Conservation (phyloP, 2,888 invertebrate genomes). For the Abrostola triplasia region DNA sequence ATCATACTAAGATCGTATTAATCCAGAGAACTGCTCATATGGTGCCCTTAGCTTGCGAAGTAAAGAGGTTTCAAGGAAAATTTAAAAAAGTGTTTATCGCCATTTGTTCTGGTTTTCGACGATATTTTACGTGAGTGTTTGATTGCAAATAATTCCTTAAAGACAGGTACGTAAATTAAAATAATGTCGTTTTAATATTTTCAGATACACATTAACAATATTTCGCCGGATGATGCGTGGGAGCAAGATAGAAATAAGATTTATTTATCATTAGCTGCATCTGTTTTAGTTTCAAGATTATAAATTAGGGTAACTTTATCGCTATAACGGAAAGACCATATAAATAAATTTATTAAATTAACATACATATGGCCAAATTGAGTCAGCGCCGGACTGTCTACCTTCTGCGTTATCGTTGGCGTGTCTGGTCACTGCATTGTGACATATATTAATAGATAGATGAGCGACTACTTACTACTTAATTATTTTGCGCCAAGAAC, state of each 20-base stretch:
- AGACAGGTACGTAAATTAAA: conserved; percentile 48
- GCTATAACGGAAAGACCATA: conserved; percentile 23
- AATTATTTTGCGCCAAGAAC: too few relatives aligned
- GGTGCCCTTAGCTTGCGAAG: conserved; percentile 57
- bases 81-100: background rate
- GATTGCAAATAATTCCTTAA: conserved; percentile 31
- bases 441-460: conserved; percentile 4
- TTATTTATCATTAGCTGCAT: conserved; percentile 21
- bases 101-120: conserved; percentile 7
- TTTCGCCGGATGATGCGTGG: conserved; percentile 26
- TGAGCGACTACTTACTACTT: conserved; percentile 19
- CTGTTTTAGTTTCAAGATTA: conserved; percentile 24
- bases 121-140: conserved; percentile 23
- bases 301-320: conserved; percentile 40
- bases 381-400: conserved; percentile 41
- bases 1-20: conserved; percentile 71
- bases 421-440: conserved; percentile 7
- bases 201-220: conserved; percentile 17
- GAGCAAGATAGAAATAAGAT: conserved; percentile 26
- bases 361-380: conserved; percentile 46
- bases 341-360: conserved; percentile 31
- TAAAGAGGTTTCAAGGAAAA: conserved; percentile 34
- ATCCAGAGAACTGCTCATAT: conserved; percentile 63
- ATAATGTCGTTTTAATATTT: conserved; percentile 35
- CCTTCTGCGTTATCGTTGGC: conserved; percentile 2